These are phyloP conservation scores for Coleophora flavipennella DNA, from an alignment of 2,888 invertebrate genomes.

Conservation along the genomic window DNA sequence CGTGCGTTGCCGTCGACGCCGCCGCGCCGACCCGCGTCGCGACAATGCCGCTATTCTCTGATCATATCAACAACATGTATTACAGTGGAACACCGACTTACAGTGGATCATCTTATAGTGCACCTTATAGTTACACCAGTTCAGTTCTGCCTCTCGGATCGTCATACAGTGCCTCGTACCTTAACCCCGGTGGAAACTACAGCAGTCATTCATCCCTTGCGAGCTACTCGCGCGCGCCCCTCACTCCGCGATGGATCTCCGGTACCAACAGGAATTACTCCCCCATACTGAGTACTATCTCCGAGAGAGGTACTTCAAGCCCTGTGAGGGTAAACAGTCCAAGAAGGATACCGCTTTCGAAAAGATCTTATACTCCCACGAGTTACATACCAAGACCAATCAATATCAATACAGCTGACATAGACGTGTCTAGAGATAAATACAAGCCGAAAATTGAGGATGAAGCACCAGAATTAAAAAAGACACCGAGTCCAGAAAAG, in stretches of 20 bases:
- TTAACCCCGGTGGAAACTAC: constrained; percentile 61
- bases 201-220: constrained; percentile 64
- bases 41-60: constrained; percentile 79
- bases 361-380: constrained; percentile 58
- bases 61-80: constrained; percentile 75
- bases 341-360: constrained; percentile 59
- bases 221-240: constrained; percentile 68
- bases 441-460: constrained; percentile 53
- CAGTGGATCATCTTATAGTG: constrained; percentile 48
- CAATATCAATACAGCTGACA: constrained; percentile 87
- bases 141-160: constrained; percentile 47
- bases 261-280: constrained; percentile 72
- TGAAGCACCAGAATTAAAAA: constrained; percentile 19
- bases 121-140: constrained; percentile 58
- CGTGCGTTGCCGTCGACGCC: constrained; percentile 25
- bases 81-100: constrained; percentile 65
- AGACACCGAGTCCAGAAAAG: constrained; percentile 36
- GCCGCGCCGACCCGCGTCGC: constrained; percentile 11
- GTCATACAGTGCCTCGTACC: constrained; percentile 64
- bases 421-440: constrained; percentile 83
- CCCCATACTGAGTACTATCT: constrained; percentile 82
- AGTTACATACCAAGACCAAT: constrained; percentile 74
- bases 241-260: constrained; percentile 50
- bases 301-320: constrained; percentile 51
- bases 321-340: constrained; percentile 58